phyloP scores from a whole-genome alignment of 2,888 invertebrate genomes.

The Cerceris ruficornis region DNA sequence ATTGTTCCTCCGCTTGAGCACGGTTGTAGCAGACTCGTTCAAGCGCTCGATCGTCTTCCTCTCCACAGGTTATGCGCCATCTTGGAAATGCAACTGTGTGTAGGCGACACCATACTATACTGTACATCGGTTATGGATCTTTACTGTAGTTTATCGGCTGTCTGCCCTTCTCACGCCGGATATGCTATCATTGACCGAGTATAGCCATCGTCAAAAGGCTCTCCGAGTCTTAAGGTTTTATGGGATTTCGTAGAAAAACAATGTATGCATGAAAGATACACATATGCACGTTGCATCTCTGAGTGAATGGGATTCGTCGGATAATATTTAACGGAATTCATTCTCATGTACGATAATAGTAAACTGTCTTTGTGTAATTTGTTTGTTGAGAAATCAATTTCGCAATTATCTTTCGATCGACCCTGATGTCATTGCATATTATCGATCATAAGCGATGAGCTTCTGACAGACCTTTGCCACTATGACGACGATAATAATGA shows the following conservation, averaged over 20 bases:
- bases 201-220: conserved; percentile 43
- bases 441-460: conserved; percentile 5
- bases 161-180: conserved; percentile 52
- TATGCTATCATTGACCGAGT: conserved; percentile 51
- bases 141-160: conserved; percentile 42
- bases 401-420: neutral
- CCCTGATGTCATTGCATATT: neutral
- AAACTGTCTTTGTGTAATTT: neutral
- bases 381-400: neutral
- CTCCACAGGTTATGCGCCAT: conserved; percentile 60
- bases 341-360: no score
- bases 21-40: conserved; percentile 31
- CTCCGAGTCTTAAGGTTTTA: neutral
- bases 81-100: conserved; percentile 44
- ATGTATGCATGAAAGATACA: neutral
- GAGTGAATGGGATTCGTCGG: no score
- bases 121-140: conserved; percentile 32
- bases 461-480: neutral
- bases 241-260: conserved; percentile 35
- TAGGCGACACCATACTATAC: conserved; percentile 42
- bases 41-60: conserved; percentile 57
- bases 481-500: neutral
- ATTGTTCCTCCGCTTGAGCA: conserved; percentile 40
- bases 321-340: neutral
- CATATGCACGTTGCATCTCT: neutral